Conservation (phyloP, 2,113 vertebrate genomes). For the Shinisaurus crocodilurus region DNA sequence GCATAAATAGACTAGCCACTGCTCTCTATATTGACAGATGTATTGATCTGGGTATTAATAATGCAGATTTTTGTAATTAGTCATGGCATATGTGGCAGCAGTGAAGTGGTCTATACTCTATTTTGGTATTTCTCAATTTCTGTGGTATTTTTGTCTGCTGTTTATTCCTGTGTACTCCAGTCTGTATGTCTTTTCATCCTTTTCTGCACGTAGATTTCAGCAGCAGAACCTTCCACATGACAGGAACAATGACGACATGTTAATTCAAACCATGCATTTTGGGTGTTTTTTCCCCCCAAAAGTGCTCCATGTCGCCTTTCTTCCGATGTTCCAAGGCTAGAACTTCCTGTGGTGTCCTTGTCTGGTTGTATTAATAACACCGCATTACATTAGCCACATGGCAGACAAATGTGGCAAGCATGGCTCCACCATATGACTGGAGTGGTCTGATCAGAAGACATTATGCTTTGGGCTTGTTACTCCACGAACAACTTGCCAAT, state of each 20-base stretch:
- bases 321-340: slow-evolving; percentile 27
- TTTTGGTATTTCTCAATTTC: neutral
- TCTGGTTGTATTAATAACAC: slow-evolving; percentile 1
- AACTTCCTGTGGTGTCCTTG: slow-evolving; percentile 14
- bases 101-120: neutral
- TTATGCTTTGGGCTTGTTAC: neutral
- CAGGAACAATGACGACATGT: neutral
- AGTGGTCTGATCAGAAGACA: neutral
- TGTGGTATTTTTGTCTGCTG: neutral
- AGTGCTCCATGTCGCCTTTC: neutral
- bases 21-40: neutral
- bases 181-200: neutral
- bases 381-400: neutral
- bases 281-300: neutral
- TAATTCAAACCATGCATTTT: slow-evolving; percentile 17
- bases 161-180: neutral
- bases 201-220: neutral
- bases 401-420: slow-evolving; percentile 16
- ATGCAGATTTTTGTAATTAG: neutral
- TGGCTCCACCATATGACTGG: neutral
- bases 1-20: neutral
- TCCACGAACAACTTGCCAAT: neutral
- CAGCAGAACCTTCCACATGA: neutral
- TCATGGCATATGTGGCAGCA: neutral
- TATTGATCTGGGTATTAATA: neutral